Percentiles rank a stretch among this genome's conserved stretches.
These are phyloP conservation scores for Piezodorus guildinii DNA, from an alignment of 1,140 invertebrate genomes.

Conservation along the genomic window DNA sequence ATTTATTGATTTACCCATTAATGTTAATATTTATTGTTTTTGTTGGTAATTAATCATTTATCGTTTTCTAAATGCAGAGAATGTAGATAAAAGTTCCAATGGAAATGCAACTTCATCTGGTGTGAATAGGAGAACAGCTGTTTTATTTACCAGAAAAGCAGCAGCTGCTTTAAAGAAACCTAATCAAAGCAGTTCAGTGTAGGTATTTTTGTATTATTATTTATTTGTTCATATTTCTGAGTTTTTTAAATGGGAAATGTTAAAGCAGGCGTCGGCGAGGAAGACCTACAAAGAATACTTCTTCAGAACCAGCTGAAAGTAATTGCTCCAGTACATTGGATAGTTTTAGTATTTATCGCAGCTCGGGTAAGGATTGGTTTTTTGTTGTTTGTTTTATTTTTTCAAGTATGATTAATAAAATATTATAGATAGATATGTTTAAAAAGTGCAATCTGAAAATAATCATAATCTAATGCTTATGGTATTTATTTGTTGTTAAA, in stretches of 20 bases:
- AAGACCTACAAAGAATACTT: background rate
- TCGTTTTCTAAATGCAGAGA: background rate
- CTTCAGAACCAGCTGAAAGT: background rate
- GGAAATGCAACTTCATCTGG: constrained; percentile 38
- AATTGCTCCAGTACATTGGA: constrained; percentile 32
- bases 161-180: constrained; percentile 39
- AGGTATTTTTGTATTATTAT: background rate
- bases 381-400: constrained; percentile 27
- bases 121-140: constrained; percentile 71
- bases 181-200: background rate
- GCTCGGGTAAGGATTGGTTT: too few species aligned
- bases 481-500: too few species aligned
- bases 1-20: too few species aligned
- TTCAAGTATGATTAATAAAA: too few species aligned
- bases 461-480: too few species aligned
- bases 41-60: too few species aligned
- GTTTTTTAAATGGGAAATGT: too few species aligned
- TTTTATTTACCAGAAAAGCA: constrained; percentile 67
- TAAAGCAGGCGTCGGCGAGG: background rate
- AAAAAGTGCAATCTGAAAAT: too few species aligned
- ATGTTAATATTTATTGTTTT: too few species aligned
- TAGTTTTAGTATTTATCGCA: constrained; percentile 45
- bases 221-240: too few species aligned
- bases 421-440: too few species aligned
- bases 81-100: background rate